Evolutionary conservation across 2,888 invertebrate genomes (phyloP).

Genomic region (Dromius quadrimaculatus): DNA sequence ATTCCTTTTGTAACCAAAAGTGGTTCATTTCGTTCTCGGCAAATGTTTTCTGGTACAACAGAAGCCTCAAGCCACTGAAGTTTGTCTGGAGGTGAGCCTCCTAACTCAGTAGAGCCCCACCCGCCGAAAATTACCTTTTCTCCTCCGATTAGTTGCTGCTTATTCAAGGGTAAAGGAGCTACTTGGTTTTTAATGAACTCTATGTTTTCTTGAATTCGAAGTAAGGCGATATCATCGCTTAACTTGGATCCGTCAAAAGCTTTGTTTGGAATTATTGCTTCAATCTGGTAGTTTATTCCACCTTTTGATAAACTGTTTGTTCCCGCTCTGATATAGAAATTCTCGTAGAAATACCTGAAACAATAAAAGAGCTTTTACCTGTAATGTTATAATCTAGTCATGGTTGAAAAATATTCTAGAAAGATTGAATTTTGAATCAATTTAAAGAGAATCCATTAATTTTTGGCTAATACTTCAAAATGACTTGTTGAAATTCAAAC

Average conservation of each 20-base stretch:
- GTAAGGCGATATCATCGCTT: neutral
- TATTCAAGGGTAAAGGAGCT: neutral
- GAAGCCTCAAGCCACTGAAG: neutral
- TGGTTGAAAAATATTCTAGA: too few relatives aligned
- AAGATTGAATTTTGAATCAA: too few relatives aligned
- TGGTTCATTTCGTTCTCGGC: neutral
- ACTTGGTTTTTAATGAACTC: neutral
- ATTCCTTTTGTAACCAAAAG: slow-evolving; percentile 1
- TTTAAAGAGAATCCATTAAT: too few relatives aligned
- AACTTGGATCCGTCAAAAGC: neutral
- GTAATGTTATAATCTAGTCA: too few relatives aligned
- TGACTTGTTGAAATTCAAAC: too few relatives aligned
- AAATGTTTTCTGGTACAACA: neutral
- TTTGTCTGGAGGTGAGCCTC: neutral
- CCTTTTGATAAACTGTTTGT: neutral
- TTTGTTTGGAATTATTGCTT: slow-evolving; percentile 1
- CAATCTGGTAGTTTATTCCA: neutral
- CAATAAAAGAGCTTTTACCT: too few relatives aligned
- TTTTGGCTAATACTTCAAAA: too few relatives aligned
- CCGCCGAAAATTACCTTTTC: neutral
- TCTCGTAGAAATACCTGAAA: neutral
- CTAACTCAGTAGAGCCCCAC: neutral
- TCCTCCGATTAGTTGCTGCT: neutral
- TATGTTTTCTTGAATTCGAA: neutral
- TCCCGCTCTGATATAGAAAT: neutral